phyloP scores from a whole-genome alignment of 2,113 vertebrate genomes.

The Apodemus speciosus region DNA sequence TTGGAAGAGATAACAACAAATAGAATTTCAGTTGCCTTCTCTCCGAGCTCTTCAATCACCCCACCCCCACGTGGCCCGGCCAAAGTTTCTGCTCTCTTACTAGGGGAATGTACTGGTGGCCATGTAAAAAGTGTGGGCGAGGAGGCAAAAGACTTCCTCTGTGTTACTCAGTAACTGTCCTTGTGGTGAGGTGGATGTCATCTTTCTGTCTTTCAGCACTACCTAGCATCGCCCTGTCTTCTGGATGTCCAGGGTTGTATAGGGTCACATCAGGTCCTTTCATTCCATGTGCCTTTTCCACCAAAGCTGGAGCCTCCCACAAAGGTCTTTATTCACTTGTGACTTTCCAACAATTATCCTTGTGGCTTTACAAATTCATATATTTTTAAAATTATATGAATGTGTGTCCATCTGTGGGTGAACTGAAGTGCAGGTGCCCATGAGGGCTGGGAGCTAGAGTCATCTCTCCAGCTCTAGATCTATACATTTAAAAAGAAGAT shows the following conservation, averaged over 20 bases:
- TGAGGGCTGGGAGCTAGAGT: not conserved
- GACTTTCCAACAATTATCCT: not conserved
- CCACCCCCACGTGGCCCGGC: not conserved
- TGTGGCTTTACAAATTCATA: not conserved
- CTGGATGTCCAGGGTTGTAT: not conserved
- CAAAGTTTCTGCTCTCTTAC: conserved; percentile 1
- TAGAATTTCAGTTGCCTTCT: not conserved
- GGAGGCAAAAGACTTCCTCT: not conserved
- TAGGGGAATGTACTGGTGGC: not conserved
- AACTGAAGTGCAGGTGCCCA: not conserved
- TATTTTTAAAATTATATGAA: not conserved
- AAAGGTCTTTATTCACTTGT: not conserved
- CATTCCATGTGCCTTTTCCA: not conserved
- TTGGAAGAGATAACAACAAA: not conserved
- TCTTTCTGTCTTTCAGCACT: not conserved
- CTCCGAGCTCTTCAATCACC: not conserved
- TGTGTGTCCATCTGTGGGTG: not conserved
- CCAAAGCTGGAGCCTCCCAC: not conserved
- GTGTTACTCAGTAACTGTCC: not conserved
- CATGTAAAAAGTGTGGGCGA: not conserved
- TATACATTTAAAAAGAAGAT: not conserved
- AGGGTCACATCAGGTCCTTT: not conserved
- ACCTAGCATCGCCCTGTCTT: not conserved
- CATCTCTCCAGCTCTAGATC: not conserved
- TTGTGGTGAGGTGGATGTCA: not conserved